Base-by-base conservation (phyloP, 2,113 vertebrate genomes). In the Sisor rabdophorus region DNA sequence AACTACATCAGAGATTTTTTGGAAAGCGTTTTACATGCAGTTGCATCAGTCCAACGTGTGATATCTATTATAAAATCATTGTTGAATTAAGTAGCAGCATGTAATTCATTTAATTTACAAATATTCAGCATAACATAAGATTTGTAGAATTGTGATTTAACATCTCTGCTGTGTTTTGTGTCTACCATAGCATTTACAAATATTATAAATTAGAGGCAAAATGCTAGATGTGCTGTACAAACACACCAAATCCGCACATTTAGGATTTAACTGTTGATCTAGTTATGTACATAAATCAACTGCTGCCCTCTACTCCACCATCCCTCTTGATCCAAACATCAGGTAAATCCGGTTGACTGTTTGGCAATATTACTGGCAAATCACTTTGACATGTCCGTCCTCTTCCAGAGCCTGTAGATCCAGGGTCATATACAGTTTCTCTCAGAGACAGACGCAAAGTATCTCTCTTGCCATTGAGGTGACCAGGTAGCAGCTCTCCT, bases 311-410 rank as follows among this genome's bases (percentile, higher is more conserved):
- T 19, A 89, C 91, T 75, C 93, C 91, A 76, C 91, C 94, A 0
- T 93, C 93, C 84, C 97, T 92, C 85, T 95, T 98, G 80, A 99
- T 95, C 97, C 97, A 99, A 11, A 99, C 94, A 1, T 99, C 96
- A 0, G 97, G 97, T 85, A 98, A 87, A 81, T 96, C 95, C 28
- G 96, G 95, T 53, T 96, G 95, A 86, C 96, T 99, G 89, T 99
- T 99, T 11, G 97, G 97, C 63, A 99, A 65, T 80, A 99, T 91
- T 10, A 98, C 95, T 0, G 93, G 92, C 54, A 91, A 87, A 0
- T 91, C 93, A 54, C 89, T 93, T 32, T 93, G 91, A 24, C 90
- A 89, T 30, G 80, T 89, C 2, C 92, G 91, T 48, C 91, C 89
- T 76, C 93, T 96, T 44, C 89, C 92, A 0, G 91, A 86, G 22